A percentile compares a stretch with the other conserved stretches of the same genome.
These are phyloP conservation scores for Isaurus tuberculatus DNA, from an alignment of 92 coral and sea anemone genomes.

Conservation along the genomic window DNA sequence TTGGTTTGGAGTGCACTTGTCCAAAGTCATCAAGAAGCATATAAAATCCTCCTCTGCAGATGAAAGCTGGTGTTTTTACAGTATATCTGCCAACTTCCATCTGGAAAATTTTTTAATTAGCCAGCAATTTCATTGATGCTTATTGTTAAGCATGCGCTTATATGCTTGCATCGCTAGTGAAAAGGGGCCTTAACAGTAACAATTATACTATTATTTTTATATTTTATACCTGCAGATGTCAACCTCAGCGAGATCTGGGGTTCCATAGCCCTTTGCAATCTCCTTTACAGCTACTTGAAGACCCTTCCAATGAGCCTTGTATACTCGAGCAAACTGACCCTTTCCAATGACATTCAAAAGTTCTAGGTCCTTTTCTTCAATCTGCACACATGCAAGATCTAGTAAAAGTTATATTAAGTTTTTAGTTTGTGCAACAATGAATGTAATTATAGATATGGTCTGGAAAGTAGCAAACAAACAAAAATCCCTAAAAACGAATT, in stretches of 20 bases:
- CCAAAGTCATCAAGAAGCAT: no score
- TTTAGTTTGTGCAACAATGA: no score
- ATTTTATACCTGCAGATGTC: not conserved
- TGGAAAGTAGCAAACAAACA: no score
- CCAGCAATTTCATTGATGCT: no score
- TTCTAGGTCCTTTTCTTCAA: slow-evolving; percentile 23
- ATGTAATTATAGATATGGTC: no score
- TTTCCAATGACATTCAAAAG: slow-evolving; percentile 28
- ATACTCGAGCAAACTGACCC: slow-evolving; percentile 45
- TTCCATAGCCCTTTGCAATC: slow-evolving; percentile 41
- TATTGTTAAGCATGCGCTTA: no score
- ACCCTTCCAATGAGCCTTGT: slow-evolving; percentile 48
- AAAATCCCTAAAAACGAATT: no score
- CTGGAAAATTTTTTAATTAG: no score
- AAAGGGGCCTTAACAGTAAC: no score
- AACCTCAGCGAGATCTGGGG: slow-evolving; percentile 28
- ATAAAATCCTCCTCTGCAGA: slow-evolving; percentile 31
- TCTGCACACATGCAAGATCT: slow-evolving; percentile 52
- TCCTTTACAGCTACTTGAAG: slow-evolving; percentile 50
- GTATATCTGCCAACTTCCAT: no score
- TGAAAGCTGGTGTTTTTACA: slow-evolving; percentile 26
- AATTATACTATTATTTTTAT: not conserved
- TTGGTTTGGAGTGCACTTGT: no score
- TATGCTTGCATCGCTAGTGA: not conserved
- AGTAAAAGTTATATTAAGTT: not conserved